phyloP scores from a whole-genome alignment of 2,113 vertebrate genomes.

The Hippoglossus stenolepis region DNA sequence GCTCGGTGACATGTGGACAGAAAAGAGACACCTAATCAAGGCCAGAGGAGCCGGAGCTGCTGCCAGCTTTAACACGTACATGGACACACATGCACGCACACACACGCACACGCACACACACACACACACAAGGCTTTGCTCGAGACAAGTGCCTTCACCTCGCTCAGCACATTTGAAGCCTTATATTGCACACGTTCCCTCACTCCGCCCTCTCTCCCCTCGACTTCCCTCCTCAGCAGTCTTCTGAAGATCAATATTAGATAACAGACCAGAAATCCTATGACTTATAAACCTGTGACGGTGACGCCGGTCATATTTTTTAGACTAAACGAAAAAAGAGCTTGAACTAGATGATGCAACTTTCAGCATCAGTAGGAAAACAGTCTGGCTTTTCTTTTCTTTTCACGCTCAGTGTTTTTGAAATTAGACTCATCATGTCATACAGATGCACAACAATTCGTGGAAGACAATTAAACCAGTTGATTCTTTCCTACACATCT shows the following conservation, averaged over 20 bases:
- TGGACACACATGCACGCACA: neutral
- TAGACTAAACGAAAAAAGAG: neutral
- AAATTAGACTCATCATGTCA: neutral
- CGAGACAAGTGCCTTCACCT: conserved; percentile 37
- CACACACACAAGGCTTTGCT: neutral
- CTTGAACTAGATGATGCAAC: neutral
- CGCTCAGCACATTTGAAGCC: conserved; percentile 41
- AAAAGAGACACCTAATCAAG: conserved; percentile 74
- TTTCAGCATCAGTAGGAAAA: neutral
- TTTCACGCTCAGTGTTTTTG: neutral
- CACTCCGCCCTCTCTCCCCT: conserved; percentile 5
- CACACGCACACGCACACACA: no score
- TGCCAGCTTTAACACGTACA: conserved; percentile 68
- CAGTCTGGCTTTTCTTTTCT: neutral
- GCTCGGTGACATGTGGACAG: conserved; percentile 49
- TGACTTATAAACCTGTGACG: neutral
- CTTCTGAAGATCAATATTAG: conserved; percentile 22
- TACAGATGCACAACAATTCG: neutral
- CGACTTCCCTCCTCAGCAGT: neutral
- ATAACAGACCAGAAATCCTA: neutral
- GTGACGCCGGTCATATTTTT: neutral
- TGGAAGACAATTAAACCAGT: no score
- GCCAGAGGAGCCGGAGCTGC: conserved; percentile 61
- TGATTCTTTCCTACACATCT: no score
- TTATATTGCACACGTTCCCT: conserved; percentile 37